Conservation (phyloP, 2,888 invertebrate species). For the Cheilosia soror region DNA sequence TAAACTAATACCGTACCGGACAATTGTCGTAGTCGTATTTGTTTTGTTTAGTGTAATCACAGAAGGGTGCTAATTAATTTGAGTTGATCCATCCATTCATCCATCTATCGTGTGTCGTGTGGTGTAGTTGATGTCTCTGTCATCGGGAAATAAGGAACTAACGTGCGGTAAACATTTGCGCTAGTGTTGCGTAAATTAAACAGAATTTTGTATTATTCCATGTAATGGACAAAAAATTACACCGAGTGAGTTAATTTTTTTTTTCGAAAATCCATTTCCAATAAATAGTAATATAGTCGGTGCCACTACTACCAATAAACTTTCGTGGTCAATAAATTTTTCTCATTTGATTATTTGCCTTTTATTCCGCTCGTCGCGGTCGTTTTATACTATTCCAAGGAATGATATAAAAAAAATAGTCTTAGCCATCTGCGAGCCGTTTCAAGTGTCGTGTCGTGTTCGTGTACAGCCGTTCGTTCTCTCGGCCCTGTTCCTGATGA, state of each 20-base stretch:
- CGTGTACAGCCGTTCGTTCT: not conserved
- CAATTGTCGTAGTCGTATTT: slow-evolving; percentile 9
- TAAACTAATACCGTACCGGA: not conserved
- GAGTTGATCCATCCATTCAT: not conserved
- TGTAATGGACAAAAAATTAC: slow-evolving; percentile 16
- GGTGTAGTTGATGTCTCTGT: not conserved
- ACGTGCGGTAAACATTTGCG: slow-evolving; percentile 41
- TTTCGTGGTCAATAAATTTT: slow-evolving; percentile 38
- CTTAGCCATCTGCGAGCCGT: slow-evolving; percentile 29
- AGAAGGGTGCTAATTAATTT: slow-evolving; percentile 57
- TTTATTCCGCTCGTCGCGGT: not conserved
- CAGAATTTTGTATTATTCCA: not conserved
- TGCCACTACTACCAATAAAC: not conserved
- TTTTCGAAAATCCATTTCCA: not conserved
- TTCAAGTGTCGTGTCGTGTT: slow-evolving; percentile 42
- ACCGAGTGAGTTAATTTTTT: not conserved
- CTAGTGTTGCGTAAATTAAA: slow-evolving; percentile 20
- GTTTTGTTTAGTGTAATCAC: slow-evolving; percentile 25
- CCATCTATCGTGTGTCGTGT: not conserved
- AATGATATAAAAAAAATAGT: slow-evolving; percentile 21
- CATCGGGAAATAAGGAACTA: slow-evolving; percentile 7
- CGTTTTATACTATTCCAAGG: slow-evolving; percentile 1
- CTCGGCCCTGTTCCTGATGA: not conserved
- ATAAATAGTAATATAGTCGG: not conserved
- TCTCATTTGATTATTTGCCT: slow-evolving; percentile 21